Evolutionary conservation across 2,797 vertebrate genomes (phyloP), one percentile per base, ranked within the genome.

Genomic region (Syngnathus rostellatus): DNA sequence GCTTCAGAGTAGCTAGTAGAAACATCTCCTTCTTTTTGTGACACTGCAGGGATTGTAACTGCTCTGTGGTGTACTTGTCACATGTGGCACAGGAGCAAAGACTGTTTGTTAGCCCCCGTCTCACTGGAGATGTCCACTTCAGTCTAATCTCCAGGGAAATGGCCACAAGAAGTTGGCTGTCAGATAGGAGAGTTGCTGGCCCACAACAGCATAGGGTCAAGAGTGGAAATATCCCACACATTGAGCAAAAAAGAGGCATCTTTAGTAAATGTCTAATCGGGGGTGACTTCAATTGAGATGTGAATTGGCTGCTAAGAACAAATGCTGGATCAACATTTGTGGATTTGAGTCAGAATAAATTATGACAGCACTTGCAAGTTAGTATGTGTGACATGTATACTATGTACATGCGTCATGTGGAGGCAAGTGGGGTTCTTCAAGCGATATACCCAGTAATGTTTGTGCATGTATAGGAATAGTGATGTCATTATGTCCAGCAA

Each of bases 81-180:
- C 68, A 69, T 67, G 63, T 74, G 71, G 63, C 82, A 40, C n/a
- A 41, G 10, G 59, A 61, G 39, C 59, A 61, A 43, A 43, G 39
- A 21, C n/a, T 45, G 74, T 72, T 69, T 73, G 75, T 83, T 81
- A 74, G 72, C 64, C 39, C 48, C 46, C 1, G 8, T 79, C 68
- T 77, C 72, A 67, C 62, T 66, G 81, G 31, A 80, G 72, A 87
- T 69, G 75, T 76, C 79, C 69, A 70, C 74, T 80, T 77, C 69
- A 79, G 66, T 68, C 59, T 70, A 78, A 78, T 77, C 85, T 81
- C 82, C 7, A 48, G 83, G 81, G 83, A 81, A 79, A 83, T 65
- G 74, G 83, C 9, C 66, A 84, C 76, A 80, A 85, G 77, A 87
- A 81, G 81, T 79, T 81, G 77, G 76, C 86, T 85, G 86, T 88